Conservation (phyloP, 2,113 vertebrate genomes). For the Gymnogyps californianus region DNA sequence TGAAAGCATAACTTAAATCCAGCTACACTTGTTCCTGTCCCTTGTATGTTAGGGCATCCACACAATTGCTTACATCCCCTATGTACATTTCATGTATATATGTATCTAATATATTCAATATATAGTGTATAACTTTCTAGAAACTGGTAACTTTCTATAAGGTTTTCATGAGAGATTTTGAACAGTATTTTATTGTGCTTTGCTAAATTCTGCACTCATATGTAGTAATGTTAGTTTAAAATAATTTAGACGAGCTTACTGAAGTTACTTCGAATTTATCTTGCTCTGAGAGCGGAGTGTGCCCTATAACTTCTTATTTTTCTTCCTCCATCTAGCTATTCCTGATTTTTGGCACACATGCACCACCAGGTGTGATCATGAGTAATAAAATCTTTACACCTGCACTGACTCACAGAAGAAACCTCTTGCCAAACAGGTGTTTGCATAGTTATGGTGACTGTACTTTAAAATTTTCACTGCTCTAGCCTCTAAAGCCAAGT, state of each 20-base stretch:
- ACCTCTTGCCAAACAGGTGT: constrained; percentile 58
- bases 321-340: neutral
- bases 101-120: neutral
- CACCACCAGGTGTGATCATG: constrained; percentile 35
- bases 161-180: neutral
- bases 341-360: constrained; percentile 29
- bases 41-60: neutral
- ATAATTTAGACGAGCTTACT: neutral
- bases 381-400: constrained; percentile 62
- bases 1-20: neutral
- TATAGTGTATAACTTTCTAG: neutral
- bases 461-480: constrained; percentile 21
- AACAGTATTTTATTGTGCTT: neutral
- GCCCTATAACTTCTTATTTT: neutral
- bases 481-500: neutral
- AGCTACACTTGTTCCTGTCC: neutral
- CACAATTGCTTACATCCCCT: neutral
- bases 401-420: constrained; percentile 47
- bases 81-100: neutral
- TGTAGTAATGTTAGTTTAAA: neutral
- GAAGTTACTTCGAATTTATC: neutral
- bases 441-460: constrained; percentile 18
- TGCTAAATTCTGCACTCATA: neutral
- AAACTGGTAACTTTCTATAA: neutral
- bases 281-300: neutral